These are phyloP conservation scores for Pachyramphus minor DNA, from an alignment of 2,113 vertebrate genomes.

Conservation along the genomic window DNA sequence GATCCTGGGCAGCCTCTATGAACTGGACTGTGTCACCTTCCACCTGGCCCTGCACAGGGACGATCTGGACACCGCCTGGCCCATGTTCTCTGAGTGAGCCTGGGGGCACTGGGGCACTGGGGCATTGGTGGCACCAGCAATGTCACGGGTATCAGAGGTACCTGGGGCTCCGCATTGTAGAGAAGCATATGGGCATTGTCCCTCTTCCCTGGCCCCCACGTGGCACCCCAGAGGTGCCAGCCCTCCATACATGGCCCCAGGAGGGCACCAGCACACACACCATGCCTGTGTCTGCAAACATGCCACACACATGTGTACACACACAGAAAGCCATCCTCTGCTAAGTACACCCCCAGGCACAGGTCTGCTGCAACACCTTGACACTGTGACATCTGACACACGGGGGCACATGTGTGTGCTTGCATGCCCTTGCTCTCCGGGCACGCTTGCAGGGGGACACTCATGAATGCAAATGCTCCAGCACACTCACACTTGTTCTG, in stretches of 20 bases:
- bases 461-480: accelerated
- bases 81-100: constrained; percentile 58
- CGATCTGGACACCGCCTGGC: constrained; percentile 75
- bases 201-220: too few species aligned
- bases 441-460: not conserved
- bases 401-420: accelerated
- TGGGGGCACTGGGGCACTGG: not conserved
- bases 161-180: not conserved
- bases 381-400: not conserved
- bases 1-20: constrained; percentile 69
- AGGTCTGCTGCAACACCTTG: not conserved
- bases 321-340: not conserved
- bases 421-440: accelerated
- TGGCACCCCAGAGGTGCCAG: not conserved
- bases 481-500: not conserved
- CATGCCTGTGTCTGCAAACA: accelerated
- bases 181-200: not conserved
- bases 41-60: constrained; percentile 55
- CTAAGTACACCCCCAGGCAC: not conserved
- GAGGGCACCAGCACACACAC: not conserved
- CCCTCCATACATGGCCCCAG: not conserved
- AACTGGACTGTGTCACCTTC: constrained; percentile 68
- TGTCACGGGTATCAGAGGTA: not conserved
- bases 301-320: not conserved
- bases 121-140: not conserved